Evolutionary conservation across 2,888 invertebrate species (phyloP).

Genomic region (Pecten maximus): DNA sequence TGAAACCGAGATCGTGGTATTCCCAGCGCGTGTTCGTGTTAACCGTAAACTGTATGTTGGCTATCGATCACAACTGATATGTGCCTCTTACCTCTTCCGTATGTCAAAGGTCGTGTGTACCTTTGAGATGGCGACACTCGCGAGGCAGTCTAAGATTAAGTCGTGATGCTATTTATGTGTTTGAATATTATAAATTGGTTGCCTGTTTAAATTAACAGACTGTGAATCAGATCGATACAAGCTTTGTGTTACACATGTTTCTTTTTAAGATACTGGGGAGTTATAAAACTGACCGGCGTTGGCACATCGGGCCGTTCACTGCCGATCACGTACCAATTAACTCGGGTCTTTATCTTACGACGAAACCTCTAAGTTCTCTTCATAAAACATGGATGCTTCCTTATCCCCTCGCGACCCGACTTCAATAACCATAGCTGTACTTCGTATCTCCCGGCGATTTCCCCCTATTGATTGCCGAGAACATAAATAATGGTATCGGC

Average conservation of each 20-base stretch:
- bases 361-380: background rate
- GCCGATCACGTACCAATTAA: slow-evolving; percentile 5
- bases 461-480: background rate
- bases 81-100: background rate
- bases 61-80: background rate
- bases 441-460: slow-evolving; percentile 9
- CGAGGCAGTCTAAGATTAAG: background rate
- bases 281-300: background rate
- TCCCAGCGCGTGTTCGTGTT: background rate
- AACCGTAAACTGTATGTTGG: background rate
- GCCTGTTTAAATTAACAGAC: background rate
- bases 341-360: background rate
- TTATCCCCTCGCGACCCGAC: slow-evolving; percentile 3
- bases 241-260: background rate
- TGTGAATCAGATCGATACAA: background rate
- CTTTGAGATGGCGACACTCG: background rate
- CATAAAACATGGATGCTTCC: slow-evolving; percentile 16
- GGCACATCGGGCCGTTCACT: background rate
- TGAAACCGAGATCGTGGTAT: background rate
- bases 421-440: background rate
- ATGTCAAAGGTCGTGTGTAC: background rate
- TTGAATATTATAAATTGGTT: background rate
- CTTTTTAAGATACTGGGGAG: background rate
- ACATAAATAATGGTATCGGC: background rate
- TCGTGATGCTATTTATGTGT: background rate